phyloP scores from a whole-genome alignment of 2,797 vertebrate genomes.

The Lepus townsendii region DNA sequence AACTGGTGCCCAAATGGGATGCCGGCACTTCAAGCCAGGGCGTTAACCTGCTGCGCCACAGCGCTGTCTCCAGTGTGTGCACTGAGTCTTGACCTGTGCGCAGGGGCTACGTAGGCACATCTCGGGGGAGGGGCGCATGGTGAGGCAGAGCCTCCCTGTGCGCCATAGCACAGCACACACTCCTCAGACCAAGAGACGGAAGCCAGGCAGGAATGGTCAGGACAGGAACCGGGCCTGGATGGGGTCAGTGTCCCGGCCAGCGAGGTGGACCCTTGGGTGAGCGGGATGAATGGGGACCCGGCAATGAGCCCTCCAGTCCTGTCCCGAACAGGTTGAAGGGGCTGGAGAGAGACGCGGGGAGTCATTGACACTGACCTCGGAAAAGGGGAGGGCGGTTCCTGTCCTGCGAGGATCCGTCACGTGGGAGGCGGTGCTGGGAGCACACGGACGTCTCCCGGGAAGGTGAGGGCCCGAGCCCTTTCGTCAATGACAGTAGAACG shows the following conservation, averaged over 20 bases:
- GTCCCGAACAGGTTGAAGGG: background rate
- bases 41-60: too few relatives aligned
- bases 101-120: too few relatives aligned
- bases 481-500: background rate
- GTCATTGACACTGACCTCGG: background rate
- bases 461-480: background rate
- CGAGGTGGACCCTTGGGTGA: background rate
- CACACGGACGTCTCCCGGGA: background rate
- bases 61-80: too few relatives aligned
- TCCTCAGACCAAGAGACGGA: background rate
- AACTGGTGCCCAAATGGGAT: too few relatives aligned
- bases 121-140: too few relatives aligned
- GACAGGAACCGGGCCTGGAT: background rate
- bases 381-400: background rate
- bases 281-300: background rate
- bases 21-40: too few relatives aligned
- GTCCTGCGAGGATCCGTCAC: too few relatives aligned
- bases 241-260: background rate
- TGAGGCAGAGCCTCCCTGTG: too few relatives aligned
- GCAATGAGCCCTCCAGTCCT: background rate
- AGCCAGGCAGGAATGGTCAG: background rate
- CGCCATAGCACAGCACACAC: too few relatives aligned
- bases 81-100: too few relatives aligned
- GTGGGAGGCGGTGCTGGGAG: background rate
- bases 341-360: background rate